These are phyloP conservation scores for Aricia artaxerxes DNA, from an alignment of 2,888 invertebrate species.

Conservation along the genomic window DNA sequence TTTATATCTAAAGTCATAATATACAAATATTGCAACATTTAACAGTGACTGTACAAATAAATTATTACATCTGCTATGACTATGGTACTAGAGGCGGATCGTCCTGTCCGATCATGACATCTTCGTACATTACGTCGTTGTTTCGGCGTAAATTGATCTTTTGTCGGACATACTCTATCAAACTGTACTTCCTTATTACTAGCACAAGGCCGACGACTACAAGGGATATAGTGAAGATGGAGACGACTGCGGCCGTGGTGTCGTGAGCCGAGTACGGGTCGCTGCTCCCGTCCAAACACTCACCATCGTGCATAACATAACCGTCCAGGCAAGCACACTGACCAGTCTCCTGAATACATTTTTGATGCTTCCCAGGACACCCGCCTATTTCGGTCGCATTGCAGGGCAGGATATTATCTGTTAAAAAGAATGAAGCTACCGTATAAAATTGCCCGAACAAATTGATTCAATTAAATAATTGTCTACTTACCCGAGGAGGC, in stretches of 20 bases:
- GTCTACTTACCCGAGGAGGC: constrained; percentile 69
- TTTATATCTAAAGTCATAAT: neutral
- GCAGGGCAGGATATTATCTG: constrained; percentile 76
- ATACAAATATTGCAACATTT: constrained; percentile 26
- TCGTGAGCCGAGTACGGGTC: constrained; percentile 47
- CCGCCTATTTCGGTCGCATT: constrained; percentile 54
- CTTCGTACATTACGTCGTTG: constrained; percentile 74
- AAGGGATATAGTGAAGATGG: constrained; percentile 66
- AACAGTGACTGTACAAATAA: constrained; percentile 41
- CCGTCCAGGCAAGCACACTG: constrained; percentile 60
- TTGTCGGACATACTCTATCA: constrained; percentile 65
- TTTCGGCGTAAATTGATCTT: constrained; percentile 65
- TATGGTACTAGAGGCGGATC: constrained; percentile 75
- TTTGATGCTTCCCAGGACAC: constrained; percentile 57
- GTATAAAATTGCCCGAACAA: constrained; percentile 61
- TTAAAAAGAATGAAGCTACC: constrained; percentile 71
- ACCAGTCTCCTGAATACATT: constrained; percentile 54
- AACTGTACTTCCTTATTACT: constrained; percentile 70
- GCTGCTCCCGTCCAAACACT: constrained; percentile 50
- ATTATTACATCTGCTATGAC: constrained; percentile 43
- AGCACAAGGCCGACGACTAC: constrained; percentile 63
- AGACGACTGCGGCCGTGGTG: constrained; percentile 59
- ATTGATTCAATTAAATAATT: constrained; percentile 80
- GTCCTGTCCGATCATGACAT: constrained; percentile 79
- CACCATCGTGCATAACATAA: constrained; percentile 53